phyloP scores from a whole-genome alignment of 1,140 invertebrate species.

The Stegodyphus dumicola region DNA sequence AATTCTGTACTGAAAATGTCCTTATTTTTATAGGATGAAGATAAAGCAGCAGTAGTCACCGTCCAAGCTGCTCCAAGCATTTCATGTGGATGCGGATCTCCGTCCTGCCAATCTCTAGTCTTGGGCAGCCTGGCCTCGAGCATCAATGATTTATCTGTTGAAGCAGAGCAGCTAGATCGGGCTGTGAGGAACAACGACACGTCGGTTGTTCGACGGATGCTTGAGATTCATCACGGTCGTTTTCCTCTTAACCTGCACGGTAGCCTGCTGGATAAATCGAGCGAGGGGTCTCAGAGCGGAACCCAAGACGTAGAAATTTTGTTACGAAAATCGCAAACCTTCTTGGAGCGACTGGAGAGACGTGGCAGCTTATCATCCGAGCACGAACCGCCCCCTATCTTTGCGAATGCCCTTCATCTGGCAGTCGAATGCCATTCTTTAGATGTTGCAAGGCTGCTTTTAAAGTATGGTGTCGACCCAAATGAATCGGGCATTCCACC shows the following conservation, averaged over 20 bases:
- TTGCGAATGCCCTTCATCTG: constrained; percentile 73
- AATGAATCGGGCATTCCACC: constrained; percentile 68
- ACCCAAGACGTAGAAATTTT: constrained; percentile 63
- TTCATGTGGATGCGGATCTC: constrained; percentile 25
- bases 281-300: constrained; percentile 65
- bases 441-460: constrained; percentile 72
- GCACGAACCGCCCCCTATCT: constrained; percentile 68
- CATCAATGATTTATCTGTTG: constrained; percentile 71
- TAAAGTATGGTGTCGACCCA: constrained; percentile 73
- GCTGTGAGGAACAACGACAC: constrained; percentile 73
- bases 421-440: constrained; percentile 73
- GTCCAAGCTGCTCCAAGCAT: constrained; percentile 15
- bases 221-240: constrained; percentile 72
- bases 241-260: constrained; percentile 70
- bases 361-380: constrained; percentile 63
- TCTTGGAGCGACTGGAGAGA: constrained; percentile 65
- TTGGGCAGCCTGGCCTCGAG: constrained; percentile 70
- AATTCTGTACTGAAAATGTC: not conserved
- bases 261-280: constrained; percentile 65
- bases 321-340: constrained; percentile 63
- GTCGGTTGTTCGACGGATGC: constrained; percentile 70
- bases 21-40: constrained; percentile 12
- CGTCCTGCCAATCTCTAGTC: constrained; percentile 21
- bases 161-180: constrained; percentile 72
- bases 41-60: not conserved